Percentiles rank a stretch among this genome's conserved stretches.
phyloP scores from a whole-genome alignment of 2,113 vertebrate genomes.

The Canis aureus region DNA sequence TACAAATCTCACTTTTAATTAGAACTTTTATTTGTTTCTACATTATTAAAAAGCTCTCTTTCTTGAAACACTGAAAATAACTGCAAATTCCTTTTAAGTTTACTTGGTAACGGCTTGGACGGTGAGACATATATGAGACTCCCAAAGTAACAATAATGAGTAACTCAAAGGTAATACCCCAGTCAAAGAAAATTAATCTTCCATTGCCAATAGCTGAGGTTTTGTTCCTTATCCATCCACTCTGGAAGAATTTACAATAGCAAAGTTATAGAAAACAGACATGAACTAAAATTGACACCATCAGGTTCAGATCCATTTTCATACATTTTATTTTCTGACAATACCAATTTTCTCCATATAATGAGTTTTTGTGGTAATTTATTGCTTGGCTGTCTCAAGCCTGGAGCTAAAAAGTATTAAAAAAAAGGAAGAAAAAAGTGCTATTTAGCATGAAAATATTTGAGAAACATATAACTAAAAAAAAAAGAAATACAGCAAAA shows the following conservation, averaged over 20 bases:
- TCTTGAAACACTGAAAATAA: slow-evolving; percentile 60
- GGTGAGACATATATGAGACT: not conserved
- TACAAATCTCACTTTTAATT: slow-evolving; percentile 67
- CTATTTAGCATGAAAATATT: slow-evolving; percentile 74
- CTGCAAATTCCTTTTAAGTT: slow-evolving; percentile 66
- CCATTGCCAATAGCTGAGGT: slow-evolving; percentile 32
- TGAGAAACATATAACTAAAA: slow-evolving; percentile 70
- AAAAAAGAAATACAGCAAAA: slow-evolving; percentile 74
- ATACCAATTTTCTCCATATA: slow-evolving; percentile 79
- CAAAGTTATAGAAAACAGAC: slow-evolving; percentile 62
- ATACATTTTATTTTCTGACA: slow-evolving; percentile 81
- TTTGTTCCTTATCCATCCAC: slow-evolving; percentile 50
- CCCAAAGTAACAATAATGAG: slow-evolving; percentile 31
- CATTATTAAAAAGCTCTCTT: slow-evolving; percentile 40
- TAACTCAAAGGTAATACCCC: not conserved
- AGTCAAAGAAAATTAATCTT: slow-evolving; percentile 43
- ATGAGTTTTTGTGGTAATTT: slow-evolving; percentile 83
- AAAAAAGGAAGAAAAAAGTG: slow-evolving; percentile 58
- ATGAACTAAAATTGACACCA: slow-evolving; percentile 57
- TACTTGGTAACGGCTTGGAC: slow-evolving; percentile 27
- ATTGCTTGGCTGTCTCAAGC: slow-evolving; percentile 72
- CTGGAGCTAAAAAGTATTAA: slow-evolving; percentile 76
- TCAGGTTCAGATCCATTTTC: slow-evolving; percentile 70
- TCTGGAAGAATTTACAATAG: slow-evolving; percentile 69
- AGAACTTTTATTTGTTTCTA: slow-evolving; percentile 35